Evolutionary conservation across 2,888 invertebrate genomes (phyloP).

Genomic region (Anticlea derivata): DNA sequence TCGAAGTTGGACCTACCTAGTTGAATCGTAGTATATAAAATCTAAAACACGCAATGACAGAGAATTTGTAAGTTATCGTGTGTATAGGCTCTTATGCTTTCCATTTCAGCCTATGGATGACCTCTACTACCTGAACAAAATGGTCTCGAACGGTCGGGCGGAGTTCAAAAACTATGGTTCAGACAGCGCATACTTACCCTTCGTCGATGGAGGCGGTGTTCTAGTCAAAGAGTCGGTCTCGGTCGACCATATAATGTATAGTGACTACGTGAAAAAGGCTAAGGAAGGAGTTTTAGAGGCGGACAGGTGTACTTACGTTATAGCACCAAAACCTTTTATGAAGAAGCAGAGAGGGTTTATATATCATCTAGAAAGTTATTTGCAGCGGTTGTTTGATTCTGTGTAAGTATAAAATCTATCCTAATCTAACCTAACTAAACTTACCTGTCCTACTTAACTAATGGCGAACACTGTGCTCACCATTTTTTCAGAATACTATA

Average conservation of each 20-base stretch:
- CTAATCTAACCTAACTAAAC: no score
- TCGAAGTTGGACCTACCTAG: no score
- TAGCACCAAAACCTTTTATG: slow-evolving; percentile 87
- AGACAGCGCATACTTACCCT: slow-evolving; percentile 56
- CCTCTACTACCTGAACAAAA: slow-evolving; percentile 65
- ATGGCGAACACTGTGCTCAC: no score
- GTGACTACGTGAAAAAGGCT: slow-evolving; percentile 87
- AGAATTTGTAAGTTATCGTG: no score
- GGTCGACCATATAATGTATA: slow-evolving; percentile 87
- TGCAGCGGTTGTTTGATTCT: slow-evolving; percentile 86
- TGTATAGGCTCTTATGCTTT: no score
- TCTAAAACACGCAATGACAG: no score
- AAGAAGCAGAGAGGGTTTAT: slow-evolving; percentile 88
- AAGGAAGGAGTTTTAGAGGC: slow-evolving; percentile 82
- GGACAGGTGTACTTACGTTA: slow-evolving; percentile 89
- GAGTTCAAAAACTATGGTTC: slow-evolving; percentile 57
- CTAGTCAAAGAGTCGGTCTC: slow-evolving; percentile 87
- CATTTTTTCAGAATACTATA: no score
- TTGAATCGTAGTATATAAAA: no score
- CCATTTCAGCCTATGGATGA: slow-evolving; percentile 64
- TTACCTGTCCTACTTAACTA: no score
- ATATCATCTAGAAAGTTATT: slow-evolving; percentile 85
- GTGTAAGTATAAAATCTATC: slow-evolving; percentile 86
- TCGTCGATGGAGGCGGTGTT: slow-evolving; percentile 65
- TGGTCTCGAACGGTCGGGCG: slow-evolving; percentile 68